Base-by-base conservation (phyloP, 2,113 vertebrate species). In the Salvelinus namaycush region DNA sequence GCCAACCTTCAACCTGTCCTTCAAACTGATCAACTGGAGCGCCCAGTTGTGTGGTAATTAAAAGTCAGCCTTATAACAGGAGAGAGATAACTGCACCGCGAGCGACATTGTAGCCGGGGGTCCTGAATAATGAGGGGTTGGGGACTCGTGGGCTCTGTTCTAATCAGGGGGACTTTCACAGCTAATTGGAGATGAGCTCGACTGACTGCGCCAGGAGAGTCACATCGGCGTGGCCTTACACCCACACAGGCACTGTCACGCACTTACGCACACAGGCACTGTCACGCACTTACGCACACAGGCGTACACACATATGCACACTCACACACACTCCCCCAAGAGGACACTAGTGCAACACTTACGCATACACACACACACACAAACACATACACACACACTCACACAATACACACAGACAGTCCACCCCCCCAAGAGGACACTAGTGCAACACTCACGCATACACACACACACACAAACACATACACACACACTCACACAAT, bases 111-210 rank as follows among this genome's bases (percentile, higher is more conserved):
- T 87, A 94, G 94, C 34, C 92, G 91, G 82, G 89, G 92, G 89
- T 72, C 85, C 89, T 89, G 92, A 91, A 94, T 93, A 94, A 94
- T 88, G 89, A 94, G 89, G 73, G 74, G 83, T 92, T 93, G 81
- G 89, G 88, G 89, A 92, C 81, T 70, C 67, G 73, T 77, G 87
- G 83, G 73, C 83, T 54, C 92, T 76, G 64, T 92, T 94, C 94
- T 93, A 94, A 95, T 90, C 91, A 87, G 84, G 78, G 80, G 86
- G 92, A 92, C 90, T 91, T 93, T 84, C 89, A 79, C 81, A 89
- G 88, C 83, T 94, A 94, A 95, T 93, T 94, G 91, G 89, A 93
- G 81, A 82, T 85, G 88, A 92, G 90, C 90, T 92, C 93, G 93
- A 91, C 89, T 85, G 22, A 78, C 71, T 91, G 91, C 91, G 90